Percentiles rank a stretch among this genome's conserved stretches.
Conservation (phyloP, 1,140 invertebrate species). For the Aphelenchoides avenae region DNA sequence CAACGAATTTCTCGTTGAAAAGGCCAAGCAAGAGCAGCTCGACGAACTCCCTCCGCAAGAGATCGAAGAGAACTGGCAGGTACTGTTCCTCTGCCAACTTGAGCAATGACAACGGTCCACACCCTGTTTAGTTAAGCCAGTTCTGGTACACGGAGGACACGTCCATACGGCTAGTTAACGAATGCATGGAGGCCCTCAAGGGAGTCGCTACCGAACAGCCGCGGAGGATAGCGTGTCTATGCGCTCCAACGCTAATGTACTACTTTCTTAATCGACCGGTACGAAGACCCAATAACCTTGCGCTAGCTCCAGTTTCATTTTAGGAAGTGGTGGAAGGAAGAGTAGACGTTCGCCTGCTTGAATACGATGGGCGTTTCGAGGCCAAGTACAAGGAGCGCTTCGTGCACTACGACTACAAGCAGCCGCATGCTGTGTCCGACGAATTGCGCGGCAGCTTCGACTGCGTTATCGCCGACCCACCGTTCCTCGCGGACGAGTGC, state of each 20-base stretch:
- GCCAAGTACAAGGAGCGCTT: conserved; percentile 74
- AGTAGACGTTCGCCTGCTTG: conserved; percentile 72
- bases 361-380: conserved; percentile 69
- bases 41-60: conserved; percentile 61
- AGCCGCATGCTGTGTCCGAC: conserved; percentile 69
- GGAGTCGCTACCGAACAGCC: no score
- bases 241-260: conserved; percentile 79
- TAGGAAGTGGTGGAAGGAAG: conserved; percentile 37
- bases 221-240: conserved; percentile 72
- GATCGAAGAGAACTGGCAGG: conserved; percentile 67
- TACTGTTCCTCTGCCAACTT: conserved; percentile 61
- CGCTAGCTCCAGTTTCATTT: no score
- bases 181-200: conserved; percentile 32
- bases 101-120: no score
- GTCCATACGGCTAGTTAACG: conserved; percentile 65
- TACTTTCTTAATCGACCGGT: conserved; percentile 60
- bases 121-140: conserved; percentile 84
- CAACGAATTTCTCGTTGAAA: conserved; percentile 72
- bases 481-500: conserved; percentile 88
- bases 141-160: conserved; percentile 88
- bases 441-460: conserved; percentile 69
- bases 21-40: conserved; percentile 67
- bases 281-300: no score
- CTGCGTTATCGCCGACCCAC: conserved; percentile 84
- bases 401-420: conserved; percentile 81